These are phyloP conservation scores for Digitonthophagus gazella DNA, from an alignment of 2,888 invertebrate species.

Conservation along the genomic window DNA sequence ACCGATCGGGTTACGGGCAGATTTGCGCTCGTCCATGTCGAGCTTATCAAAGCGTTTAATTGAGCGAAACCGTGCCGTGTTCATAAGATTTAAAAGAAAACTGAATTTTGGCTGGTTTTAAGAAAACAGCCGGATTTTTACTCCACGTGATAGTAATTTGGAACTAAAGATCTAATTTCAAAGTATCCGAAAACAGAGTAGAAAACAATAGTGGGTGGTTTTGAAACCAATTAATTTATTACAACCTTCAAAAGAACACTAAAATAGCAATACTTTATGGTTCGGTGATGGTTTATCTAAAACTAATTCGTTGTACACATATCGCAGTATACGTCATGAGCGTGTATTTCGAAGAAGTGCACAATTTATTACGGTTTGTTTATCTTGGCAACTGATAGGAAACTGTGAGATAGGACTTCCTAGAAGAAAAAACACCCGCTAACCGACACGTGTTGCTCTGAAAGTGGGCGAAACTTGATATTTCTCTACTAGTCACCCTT, in stretches of 20 bases:
- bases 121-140: neutral
- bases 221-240: neutral
- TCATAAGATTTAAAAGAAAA: neutral
- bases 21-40: slow-evolving; percentile 1
- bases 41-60: slow-evolving; percentile 9
- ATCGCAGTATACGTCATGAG: neutral
- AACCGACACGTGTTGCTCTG: neutral
- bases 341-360: neutral
- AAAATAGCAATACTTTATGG: neutral
- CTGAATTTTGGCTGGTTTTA: neutral
- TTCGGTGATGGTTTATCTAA: neutral
- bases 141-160: neutral
- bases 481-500: neutral
- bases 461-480: neutral
- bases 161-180: slow-evolving; percentile 1
- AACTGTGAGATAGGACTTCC: neutral
- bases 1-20: neutral
- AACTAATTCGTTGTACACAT: neutral
- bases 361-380: neutral
- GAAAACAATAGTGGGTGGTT: neutral
- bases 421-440: neutral
- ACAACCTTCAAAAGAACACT: neutral
- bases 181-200: neutral
- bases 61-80: neutral
- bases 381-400: neutral